Percentiles rank a stretch among this genome's conserved stretches.
Conservation (phyloP, 1,140 invertebrate genomes). For the Drosophila bocki region DNA sequence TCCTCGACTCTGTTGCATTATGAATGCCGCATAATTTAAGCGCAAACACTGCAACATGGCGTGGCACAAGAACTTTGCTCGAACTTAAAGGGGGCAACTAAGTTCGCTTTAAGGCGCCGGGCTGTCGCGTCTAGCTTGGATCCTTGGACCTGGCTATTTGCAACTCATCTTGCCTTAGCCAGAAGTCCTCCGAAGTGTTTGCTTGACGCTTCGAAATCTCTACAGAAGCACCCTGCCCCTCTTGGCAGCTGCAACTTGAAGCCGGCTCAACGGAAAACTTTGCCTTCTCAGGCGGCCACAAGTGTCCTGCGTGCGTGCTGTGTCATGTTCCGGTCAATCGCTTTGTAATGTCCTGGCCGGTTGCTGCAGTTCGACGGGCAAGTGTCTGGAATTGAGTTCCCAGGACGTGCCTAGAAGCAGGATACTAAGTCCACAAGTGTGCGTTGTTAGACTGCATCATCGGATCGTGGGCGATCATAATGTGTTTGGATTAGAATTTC, state of each 20-base stretch:
- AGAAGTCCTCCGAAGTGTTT: slow-evolving; percentile 29
- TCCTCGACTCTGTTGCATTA: slow-evolving; percentile 70
- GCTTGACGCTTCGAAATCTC: slow-evolving; percentile 40
- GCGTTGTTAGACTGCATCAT: slow-evolving; percentile 9
- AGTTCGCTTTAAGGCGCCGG: slow-evolving; percentile 39
- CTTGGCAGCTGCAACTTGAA: slow-evolving; percentile 17
- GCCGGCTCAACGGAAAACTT: slow-evolving; percentile 17
- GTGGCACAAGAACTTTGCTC: slow-evolving; percentile 12
- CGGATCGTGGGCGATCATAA: slow-evolving; percentile 35
- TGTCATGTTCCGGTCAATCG: slow-evolving; percentile 62
- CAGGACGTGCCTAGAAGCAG: slow-evolving; percentile 58
- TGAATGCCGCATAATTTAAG: slow-evolving; percentile 80
- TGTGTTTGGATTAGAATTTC: slow-evolving; percentile 6
- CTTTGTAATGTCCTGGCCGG: slow-evolving; percentile 46
- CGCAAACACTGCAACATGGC: slow-evolving; percentile 32
- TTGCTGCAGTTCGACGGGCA: slow-evolving; percentile 34
- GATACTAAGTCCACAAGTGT: slow-evolving; percentile 69
- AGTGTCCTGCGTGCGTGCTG: slow-evolving; percentile 62
- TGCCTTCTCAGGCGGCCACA: slow-evolving; percentile 34
- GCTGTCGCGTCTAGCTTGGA: slow-evolving; percentile 37
- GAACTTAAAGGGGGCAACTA: slow-evolving; percentile 20
- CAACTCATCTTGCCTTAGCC: slow-evolving; percentile 13
- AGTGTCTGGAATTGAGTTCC: slow-evolving; percentile 55
- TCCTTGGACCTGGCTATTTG: slow-evolving; percentile 15
- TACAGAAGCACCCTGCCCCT: slow-evolving; percentile 4